Base-by-base conservation (phyloP, 2,797 vertebrate genomes). In the Myiothlypis coronata region DNA sequence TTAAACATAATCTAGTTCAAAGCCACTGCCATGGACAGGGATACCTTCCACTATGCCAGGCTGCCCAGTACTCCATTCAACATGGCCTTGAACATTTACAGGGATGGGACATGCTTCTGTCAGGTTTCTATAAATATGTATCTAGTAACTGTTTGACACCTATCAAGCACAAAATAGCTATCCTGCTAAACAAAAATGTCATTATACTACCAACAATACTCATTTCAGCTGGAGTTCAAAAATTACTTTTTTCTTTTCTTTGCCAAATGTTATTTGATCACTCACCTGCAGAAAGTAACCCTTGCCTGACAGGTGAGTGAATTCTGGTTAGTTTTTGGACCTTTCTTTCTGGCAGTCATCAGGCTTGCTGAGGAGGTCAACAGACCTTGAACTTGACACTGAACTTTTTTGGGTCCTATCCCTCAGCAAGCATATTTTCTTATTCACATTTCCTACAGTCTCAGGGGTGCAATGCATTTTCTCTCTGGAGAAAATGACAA, bases 51-150 rank as follows among this genome's bases (percentile, higher is more conserved):
- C 30, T 43, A 26, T 17, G 18, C 32, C 74, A 72, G 16, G 16
- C n/a, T 72, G 11, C 23, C 53, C 41, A 72, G 34, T 46, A 43
- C 27, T 59, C 60, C 11, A 22, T 67, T 60, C 53, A 67, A 21
- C 0, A 0, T 55, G 41, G 60, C 53, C 34, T 55, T 47, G 60
- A 72, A 84, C 53, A 55, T 28, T 79, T 72, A 47, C 74, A 72
- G 47, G 60, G 67, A 60, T 72, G 32, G 53, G 53, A 76, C 70
- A 77, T 90, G 64, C 59, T 76, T 90, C 91, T 84, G 85, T 72
- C 74, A 91, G 56, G 19, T 88, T 83, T 94, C 94, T 88, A 84
- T 94, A 91, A 90, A 94, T 93, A 94, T 14, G 11, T 35, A 41
- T 70, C 69, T 82, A 88, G 76, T 60, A 91, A 86, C 35, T 10